Base-by-base conservation (phyloP, 2,888 invertebrate species). In the Chesias legatella region DNA sequence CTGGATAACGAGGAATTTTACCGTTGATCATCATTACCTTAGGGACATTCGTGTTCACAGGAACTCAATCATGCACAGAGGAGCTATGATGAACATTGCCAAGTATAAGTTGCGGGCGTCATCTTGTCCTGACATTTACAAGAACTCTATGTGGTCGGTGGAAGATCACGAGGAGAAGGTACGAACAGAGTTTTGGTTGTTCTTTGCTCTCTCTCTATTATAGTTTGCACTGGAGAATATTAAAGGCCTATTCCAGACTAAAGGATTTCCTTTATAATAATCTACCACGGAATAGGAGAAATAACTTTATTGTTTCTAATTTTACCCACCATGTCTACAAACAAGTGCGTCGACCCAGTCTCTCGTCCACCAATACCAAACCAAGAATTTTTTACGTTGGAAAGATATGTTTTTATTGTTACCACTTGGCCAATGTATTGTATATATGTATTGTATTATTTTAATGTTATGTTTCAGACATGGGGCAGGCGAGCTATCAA, bases 121-220 rank as follows among this genome's bases (percentile, higher is more conserved):
- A n/a, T 97, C 97, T 29, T 97, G 97, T 71, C 98, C 98, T 0
- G 94, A 98, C 76, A 95, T 98, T 64, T 96, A 94, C 67, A 90
- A 92, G 53, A 95, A 95, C 70, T 95, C 95, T 3, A 95, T 95
- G 94, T 94, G 94, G 65, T 94, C 95, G 0, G 88, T 95, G 53
- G 93, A 93, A 42, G 92, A 77, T 46, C 93, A 93, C 60, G 90
- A 91, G 48, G 94, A 94, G 76, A 84, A 81, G 74, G 73, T 79
- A 63, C 13, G 5, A 3, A 10, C 6, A 10, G 7, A 6, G n/a
- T 6, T 20, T 4, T 5, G 6, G 20, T 5, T 20, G n/a, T n/a
- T n/a, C n/a, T n/a, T n/a, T n/a, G n/a, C n/a, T n/a, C n/a, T 26
- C 35, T 6, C 10, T 10, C 49, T 36, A 7, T 17, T 17, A 3